Evolutionary conservation across 2,113 vertebrate genomes (phyloP), one percentile per base, ranked within the genome.

Genomic region (Chaenogobius annularis): DNA sequence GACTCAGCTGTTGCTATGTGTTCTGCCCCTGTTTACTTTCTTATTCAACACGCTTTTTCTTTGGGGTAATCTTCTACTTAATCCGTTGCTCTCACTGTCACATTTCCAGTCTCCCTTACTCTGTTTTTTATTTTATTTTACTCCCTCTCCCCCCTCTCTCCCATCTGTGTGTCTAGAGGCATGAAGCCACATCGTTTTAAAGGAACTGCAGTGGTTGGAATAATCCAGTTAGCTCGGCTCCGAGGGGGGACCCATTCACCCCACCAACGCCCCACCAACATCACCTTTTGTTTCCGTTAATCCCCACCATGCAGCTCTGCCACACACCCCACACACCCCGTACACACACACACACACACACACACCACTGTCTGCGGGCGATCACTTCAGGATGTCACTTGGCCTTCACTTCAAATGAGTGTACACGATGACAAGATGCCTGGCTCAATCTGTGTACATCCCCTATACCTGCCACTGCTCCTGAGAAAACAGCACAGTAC

Each of bases 151-250:
- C 56, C 48, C 26, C 56, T 9, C 0, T 50, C 12, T 52, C 56
- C 43, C 77, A 78, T 87, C 69, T 86, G 74, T 78, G 68, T 65
- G 65, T 79, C 68, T 70, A 71, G 68, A 81, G 72, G 69, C 85
- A 76, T 69, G 55, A 82, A 68, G 78, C 73, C 69, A 77, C 43
- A 48, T 68, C 66, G 72, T 72, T 74, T 68, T 76, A 74, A 77
- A 71, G 78, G 79, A 72, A 56, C 73, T 61, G 61, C 22, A 58
- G 63, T 79, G 72, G 67, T 67, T n/a, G 58, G 59, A 37, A 70
- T 89, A 89, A 89, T 89, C 87, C 87, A 66, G 81, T 87, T 87
- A 82, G 70, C 66, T 70, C 56, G 2, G 63, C 71, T 46, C 75
- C 67, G 71, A 59, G 50, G 69, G 19, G 2, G 62, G 68, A 19